Evolutionary conservation across 2,888 invertebrate species (phyloP).

Genomic region (Hymenopus coronatus): DNA sequence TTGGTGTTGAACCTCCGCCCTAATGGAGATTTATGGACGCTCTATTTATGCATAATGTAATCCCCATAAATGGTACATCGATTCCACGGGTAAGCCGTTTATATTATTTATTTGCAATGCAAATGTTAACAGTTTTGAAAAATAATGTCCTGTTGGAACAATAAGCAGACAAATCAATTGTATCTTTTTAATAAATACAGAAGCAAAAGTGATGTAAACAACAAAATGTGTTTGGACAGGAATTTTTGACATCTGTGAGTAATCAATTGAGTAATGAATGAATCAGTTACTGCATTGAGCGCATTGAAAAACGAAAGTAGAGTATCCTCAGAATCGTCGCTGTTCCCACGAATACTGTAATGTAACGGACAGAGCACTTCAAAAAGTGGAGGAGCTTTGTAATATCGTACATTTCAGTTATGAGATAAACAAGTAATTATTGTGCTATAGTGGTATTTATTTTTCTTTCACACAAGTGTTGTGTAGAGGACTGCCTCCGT

Average conservation of each 20-base stretch:
- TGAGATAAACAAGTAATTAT: too few species aligned
- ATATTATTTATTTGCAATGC: not conserved
- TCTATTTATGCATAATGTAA: not conserved
- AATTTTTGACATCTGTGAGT: not conserved
- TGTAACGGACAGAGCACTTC: too few species aligned
- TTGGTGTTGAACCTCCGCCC: not conserved
- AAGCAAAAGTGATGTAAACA: not conserved
- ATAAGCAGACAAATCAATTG: not conserved
- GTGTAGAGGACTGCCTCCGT: too few species aligned
- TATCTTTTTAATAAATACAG: not conserved
- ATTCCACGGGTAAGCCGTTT: not conserved
- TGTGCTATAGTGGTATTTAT: too few species aligned
- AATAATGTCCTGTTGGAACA: not conserved
- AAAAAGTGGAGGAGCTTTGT: too few species aligned
- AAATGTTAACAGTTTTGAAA: not conserved
- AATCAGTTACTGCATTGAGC: too few species aligned
- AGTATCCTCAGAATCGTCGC: too few species aligned
- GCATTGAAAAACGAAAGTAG: too few species aligned
- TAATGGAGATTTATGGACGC: not conserved
- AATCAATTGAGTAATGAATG: too few species aligned
- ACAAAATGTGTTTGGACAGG: not conserved
- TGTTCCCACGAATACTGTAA: too few species aligned
- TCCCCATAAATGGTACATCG: not conserved
- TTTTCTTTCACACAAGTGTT: too few species aligned
- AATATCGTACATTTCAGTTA: too few species aligned